Base-by-base conservation (phyloP, 2,113 vertebrate genomes). In the Perccottus glenii region DNA sequence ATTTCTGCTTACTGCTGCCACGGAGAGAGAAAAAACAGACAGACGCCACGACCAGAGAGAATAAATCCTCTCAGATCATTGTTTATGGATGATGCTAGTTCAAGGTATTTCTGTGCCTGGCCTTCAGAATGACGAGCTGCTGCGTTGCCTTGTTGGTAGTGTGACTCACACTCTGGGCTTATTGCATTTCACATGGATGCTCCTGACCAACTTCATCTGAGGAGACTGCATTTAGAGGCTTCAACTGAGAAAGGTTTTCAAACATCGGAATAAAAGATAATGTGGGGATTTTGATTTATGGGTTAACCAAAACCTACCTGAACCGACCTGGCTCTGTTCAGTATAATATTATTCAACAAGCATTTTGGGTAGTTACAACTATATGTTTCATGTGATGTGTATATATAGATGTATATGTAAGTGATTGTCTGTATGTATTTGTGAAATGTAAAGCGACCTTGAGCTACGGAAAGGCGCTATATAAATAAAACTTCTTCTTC, bases 51-150 rank as follows among this genome's bases (percentile, higher is more conserved):
- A 69, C 73, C 63, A 72, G 60, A 55, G 40, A 40, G 70, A 52
- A 46, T 35, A 60, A 42, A 11, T 45, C 44, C 10, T 61, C 60
- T 75, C 12, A 4, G 64, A 75, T 86, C 76, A 68, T 81, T 74
- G 84, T 79, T 86, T 80, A 81, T 85, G 68, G 80, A 78, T 86
- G 75, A 81, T 67, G 70, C 64, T 38, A 4, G 46, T 51, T 53
- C 9, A 49, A 60, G 73, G 69, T 65, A 44, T 75, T 62, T 66
- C 56, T 73, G 73, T 66, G 42, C 67, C 55, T 9, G 71, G 70
- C 80, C 82, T 78, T 71, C 46, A 75, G 38, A 73, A 64, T 44
- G 61, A 67, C 48, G 60, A 73, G 69, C 60, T 53, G 70, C 64
- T 64, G 70, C 52, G 73, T 56, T 32, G 40, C 63, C 14, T 75